Percentiles rank a stretch among this genome's conserved stretches.
Conservation (phyloP, 2,113 vertebrate genomes). For the Empidonax alnorum region DNA sequence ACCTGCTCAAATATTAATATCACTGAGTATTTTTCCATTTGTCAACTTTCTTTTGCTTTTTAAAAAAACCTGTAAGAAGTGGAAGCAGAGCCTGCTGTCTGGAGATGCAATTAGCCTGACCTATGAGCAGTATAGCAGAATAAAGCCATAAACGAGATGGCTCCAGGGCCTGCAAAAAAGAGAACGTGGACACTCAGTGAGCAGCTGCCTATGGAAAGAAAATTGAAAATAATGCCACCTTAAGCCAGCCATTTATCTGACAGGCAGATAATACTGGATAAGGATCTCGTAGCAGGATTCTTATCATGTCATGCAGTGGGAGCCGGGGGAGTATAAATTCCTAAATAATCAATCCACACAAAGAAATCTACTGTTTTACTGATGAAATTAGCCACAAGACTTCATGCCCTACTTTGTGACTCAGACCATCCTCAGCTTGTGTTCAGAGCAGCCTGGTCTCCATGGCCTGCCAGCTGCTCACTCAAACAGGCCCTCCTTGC, state of each 20-base stretch:
- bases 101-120: neutral
- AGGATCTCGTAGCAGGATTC: neutral
- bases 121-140: neutral
- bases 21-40: neutral
- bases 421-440: neutral
- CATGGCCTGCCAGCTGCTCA: neutral
- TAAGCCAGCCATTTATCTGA: constrained; percentile 1
- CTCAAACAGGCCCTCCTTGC: neutral
- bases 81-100: neutral
- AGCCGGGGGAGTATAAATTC: neutral
- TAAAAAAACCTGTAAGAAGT: neutral
- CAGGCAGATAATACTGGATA: neutral
- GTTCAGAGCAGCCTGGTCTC: neutral
- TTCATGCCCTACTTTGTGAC: neutral
- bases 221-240: neutral
- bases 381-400: neutral
- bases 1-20: neutral
- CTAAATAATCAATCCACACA: neutral
- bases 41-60: neutral
- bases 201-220: neutral
- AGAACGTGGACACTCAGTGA: neutral
- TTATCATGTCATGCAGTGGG: neutral
- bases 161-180: neutral
- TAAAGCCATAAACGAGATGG: neutral
- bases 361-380: neutral